Base-by-base conservation (phyloP, 2,888 invertebrate species). In the Nephrocerus scutellatus region DNA sequence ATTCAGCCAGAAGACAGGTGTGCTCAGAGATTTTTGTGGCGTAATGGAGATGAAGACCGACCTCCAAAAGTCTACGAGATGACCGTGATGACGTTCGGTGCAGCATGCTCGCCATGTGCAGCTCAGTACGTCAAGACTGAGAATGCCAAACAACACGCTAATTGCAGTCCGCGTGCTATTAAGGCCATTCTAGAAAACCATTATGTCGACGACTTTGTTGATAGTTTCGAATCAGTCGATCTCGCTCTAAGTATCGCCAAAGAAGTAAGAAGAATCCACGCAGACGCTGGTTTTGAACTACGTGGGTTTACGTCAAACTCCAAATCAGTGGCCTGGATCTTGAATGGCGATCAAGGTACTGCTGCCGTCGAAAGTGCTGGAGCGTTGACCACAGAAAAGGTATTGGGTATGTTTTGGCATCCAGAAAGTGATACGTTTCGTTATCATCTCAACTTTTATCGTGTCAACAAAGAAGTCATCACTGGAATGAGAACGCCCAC, bases 31-130 rank as follows among this genome's bases (percentile, higher is more conserved):
- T 16, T 35, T 15, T 25, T 40, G n/a, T 40, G 35, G 40, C 25
- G 54, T 38, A 34, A 44, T n/a, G 53, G 49, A n/a, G 23, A 39
- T 26, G 38, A 36, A 7, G 6, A 10, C 9, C 21, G 24, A 2
- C 39, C 26, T 16, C 38, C 38, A n/a, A 34, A 37, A 10, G 23
- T 42, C 3, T 51, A 45, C 24, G 38, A 46, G 16, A 46, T 49
- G 46, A 6, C 39, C 2, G 40, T 46, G 1, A 48, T 49, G 47
- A 51, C 44, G 19, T 47, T 51, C 26, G 44, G 48, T 15, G 49
- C 51, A 12, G 42, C 42, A 13, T 49, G 49, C n/a, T 36, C 44
- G 1, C 26, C 41, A 12, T 32, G 41, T 9, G 38, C 36, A 20
- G 46, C 46, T 4, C 50, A 51, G 22, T 42, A 37, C 28, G 38